Conservation (phyloP, 2,888 invertebrate species). For the Notodonta dromedarius region DNA sequence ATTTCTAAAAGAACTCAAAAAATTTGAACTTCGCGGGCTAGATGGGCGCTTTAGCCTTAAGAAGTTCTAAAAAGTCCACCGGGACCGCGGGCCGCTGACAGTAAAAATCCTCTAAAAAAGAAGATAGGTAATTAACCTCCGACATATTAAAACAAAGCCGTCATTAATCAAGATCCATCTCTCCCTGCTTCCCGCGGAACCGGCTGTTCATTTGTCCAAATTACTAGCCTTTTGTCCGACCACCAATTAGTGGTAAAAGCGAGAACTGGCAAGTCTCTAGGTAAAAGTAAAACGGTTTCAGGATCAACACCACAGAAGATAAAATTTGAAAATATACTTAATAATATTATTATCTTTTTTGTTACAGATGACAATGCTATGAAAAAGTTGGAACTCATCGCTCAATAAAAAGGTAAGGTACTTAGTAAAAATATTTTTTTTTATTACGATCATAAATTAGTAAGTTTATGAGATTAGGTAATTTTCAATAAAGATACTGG, state of each 20-base stretch:
- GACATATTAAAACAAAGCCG: conserved; percentile 18
- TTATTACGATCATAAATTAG: no score
- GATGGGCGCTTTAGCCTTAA: no score
- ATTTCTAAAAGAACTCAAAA: no score
- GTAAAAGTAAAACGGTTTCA: conserved; percentile 21
- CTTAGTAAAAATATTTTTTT: conserved; percentile 1
- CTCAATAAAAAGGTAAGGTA: conserved; percentile 16
- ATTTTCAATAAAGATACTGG: no score
- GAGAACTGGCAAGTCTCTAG: conserved; percentile 4
- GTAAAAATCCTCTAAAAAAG: neutral
- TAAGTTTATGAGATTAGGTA: no score
- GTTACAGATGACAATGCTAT: conserved; percentile 45
- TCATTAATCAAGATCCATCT: conserved; percentile 24
- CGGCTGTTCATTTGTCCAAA: conserved; percentile 39
- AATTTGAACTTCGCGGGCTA: no score
- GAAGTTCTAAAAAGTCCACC: no score
- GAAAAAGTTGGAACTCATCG: conserved; percentile 18
- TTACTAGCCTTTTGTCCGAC: conserved; percentile 42
- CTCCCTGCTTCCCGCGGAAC: conserved; percentile 11
- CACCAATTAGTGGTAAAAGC: conserved; percentile 28
- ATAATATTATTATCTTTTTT: conserved; percentile 25
- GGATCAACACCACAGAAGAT: neutral
- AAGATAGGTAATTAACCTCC: conserved; percentile 15
- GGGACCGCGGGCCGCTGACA: neutral
- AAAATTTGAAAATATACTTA: conserved; percentile 3